Base-by-base conservation (phyloP, 2,888 invertebrate genomes). In the Idaea aversata region DNA sequence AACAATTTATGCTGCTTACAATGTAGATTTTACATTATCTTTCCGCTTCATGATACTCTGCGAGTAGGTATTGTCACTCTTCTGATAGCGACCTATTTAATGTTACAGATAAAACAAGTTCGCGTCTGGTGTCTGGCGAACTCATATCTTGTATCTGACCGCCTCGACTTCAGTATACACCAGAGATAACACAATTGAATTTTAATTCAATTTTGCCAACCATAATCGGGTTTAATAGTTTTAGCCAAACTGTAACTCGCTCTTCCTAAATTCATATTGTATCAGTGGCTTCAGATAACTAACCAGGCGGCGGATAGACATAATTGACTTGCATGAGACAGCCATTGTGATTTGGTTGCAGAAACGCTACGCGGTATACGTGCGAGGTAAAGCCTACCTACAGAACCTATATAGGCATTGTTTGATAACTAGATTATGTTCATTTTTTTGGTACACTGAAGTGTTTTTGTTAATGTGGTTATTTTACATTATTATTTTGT, bases 301-400 rank as follows among this genome's bases (percentile, higher is more conserved):
- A 92, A 91, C 90, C 78, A 82, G 90, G 86, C 91, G 85, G 84
- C 72, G 79, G 88, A 91, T 86, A 90, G 89, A 87, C 90, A 68
- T 92, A 91, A 91, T 92, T 92, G 90, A 89, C 91, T 90, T 87
- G 87, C 85, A 88, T 87, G 85, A 88, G 88, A 81, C 89, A 86
- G 82, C 81, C 82, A 88, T 90, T 90, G 86, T 89, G 88, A 90
- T 90, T 90, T 87, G 78, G 75, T 75, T 79, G 71, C 77, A 76
- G 78, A 75, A 75, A 73, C 71, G 70, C 64, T 65, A 47, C 47
- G 47, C 47, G 47, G 3, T 25, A 25, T 25, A 25, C 25, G 25
- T 25, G 25, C 25, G 47, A 47, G 47, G 13, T 47, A 47, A 47
- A 47, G 47, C 47, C 47, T 38, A 36, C 36, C 38, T 47, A 47